Evolutionary conservation across 2,888 invertebrate species (phyloP).

Genomic region (Tenthredo amoena): DNA sequence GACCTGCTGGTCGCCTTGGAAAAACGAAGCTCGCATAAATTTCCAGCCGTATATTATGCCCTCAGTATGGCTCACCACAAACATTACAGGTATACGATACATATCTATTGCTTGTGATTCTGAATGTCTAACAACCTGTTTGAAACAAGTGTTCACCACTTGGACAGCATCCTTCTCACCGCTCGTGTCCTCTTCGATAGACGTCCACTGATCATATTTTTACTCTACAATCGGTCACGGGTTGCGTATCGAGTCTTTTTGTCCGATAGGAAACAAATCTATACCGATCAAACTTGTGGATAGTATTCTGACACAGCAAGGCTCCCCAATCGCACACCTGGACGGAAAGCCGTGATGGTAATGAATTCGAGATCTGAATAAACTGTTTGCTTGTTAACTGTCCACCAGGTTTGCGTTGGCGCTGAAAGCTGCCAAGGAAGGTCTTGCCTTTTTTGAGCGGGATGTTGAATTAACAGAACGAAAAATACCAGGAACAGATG

Average conservation of each 20-base stretch:
- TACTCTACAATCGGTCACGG: background rate
- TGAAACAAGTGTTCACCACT: background rate
- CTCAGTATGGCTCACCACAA: constrained; percentile 64
- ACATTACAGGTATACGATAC: constrained; percentile 63
- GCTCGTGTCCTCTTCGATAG: background rate
- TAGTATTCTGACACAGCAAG: background rate
- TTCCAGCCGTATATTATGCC: constrained; percentile 65
- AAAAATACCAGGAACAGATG: constrained; percentile 64
- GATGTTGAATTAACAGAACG: constrained; percentile 53
- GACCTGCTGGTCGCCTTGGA: constrained; percentile 59
- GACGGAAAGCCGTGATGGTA: background rate
- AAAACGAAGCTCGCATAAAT: constrained; percentile 53
- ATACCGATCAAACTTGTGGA: background rate
- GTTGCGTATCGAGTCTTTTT: background rate
- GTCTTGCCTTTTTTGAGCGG: constrained; percentile 58
- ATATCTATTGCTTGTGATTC: background rate
- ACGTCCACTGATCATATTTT: background rate
- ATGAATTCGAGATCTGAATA: background rate
- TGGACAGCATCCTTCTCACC: background rate
- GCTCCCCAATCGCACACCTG: background rate
- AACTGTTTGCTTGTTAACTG: background rate
- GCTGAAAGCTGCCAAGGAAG: constrained; percentile 57
- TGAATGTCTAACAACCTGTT: background rate
- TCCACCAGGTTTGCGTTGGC: constrained; percentile 65
- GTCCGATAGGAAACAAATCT: background rate